Conservation (phyloP, 1,140 invertebrate genomes). For the Nasonia longicornis region DNA sequence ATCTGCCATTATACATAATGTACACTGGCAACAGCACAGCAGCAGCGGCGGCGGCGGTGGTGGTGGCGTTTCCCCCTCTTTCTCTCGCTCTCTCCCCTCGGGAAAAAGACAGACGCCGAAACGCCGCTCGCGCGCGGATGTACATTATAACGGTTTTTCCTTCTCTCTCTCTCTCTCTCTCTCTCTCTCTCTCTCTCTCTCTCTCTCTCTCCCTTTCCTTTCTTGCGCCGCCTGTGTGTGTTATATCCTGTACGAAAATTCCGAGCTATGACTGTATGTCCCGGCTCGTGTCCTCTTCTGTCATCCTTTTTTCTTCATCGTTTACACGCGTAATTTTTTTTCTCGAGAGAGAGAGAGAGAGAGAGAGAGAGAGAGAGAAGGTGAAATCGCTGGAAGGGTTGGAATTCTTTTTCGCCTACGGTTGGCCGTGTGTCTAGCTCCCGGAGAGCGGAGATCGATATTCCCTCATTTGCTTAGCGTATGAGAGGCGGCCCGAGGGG, state of each 20-base stretch:
- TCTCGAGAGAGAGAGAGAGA: background rate
- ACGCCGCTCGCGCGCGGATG: conserved; percentile 34
- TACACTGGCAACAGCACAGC: conserved; percentile 22
- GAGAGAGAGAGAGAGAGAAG: background rate
- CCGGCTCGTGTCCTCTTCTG: background rate
- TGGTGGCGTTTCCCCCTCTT: background rate
- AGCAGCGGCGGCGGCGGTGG: background rate
- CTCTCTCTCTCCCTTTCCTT: background rate
- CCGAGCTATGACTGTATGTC: background rate
- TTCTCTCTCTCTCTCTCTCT: background rate
- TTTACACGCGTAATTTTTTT: conserved; percentile 2
- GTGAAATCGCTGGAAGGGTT: conserved; percentile 9
- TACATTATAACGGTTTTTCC: conserved; percentile 40
- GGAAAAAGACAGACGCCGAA: conserved; percentile 38
- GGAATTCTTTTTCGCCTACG: conserved; percentile 22
- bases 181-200: too few relatives aligned
- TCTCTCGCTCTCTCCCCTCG: conserved; percentile 22
- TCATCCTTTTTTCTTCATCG: background rate
- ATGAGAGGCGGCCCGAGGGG: background rate
- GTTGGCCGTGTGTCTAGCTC: background rate
- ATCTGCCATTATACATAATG: conserved; percentile 39
- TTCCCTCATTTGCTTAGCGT: conserved; percentile 46
- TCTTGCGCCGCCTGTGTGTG: background rate
- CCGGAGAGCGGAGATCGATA: conserved; percentile 37
- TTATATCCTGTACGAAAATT: background rate